A percentile compares a stretch with the other conserved stretches of the same genome.
These are phyloP conservation scores for Seira musarum DNA, from an alignment of 2,888 invertebrate species.

Conservation along the genomic window DNA sequence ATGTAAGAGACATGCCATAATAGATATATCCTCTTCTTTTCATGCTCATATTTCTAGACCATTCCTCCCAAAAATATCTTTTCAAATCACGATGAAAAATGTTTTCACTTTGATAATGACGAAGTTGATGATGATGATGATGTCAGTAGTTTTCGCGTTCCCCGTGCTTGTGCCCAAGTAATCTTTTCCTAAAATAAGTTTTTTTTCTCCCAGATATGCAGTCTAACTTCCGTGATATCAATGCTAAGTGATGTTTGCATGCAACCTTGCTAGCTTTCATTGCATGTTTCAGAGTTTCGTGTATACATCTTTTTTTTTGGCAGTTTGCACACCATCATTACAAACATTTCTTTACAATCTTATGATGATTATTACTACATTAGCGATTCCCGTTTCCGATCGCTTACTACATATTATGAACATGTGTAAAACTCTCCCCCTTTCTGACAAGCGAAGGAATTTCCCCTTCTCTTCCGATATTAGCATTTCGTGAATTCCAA, in stretches of 20 bases:
- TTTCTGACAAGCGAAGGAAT: too few species aligned
- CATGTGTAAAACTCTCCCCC: too few species aligned
- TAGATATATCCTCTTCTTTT: conserved; percentile 38
- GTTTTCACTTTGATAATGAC: conserved; percentile 40
- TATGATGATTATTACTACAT: conserved; percentile 17
- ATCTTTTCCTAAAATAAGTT: conserved; percentile 1
- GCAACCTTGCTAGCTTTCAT: not conserved
- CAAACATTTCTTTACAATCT: conserved; percentile 10
- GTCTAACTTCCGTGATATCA: conserved; percentile 4
- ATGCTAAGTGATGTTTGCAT: not conserved
- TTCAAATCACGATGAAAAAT: conserved; percentile 50
- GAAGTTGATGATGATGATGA: conserved; percentile 8
- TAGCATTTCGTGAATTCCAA: too few species aligned
- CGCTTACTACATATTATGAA: too few species aligned
- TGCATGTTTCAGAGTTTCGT: conserved; percentile 3
- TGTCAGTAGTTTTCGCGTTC: too few species aligned
- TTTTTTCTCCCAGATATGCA: not conserved
- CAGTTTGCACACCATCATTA: conserved; percentile 16
- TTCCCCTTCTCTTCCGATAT: too few species aligned
- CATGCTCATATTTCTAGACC: conserved; percentile 29
- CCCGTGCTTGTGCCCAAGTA: not conserved
- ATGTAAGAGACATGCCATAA: conserved; percentile 49
- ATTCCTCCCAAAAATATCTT: conserved; percentile 33
- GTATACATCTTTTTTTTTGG: conserved; percentile 12
- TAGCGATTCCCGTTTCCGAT: not conserved